A percentile compares a stretch with the other conserved stretches of the same genome.
phyloP scores from a whole-genome alignment of 2,113 vertebrate genomes.

The Prolemur simus region DNA sequence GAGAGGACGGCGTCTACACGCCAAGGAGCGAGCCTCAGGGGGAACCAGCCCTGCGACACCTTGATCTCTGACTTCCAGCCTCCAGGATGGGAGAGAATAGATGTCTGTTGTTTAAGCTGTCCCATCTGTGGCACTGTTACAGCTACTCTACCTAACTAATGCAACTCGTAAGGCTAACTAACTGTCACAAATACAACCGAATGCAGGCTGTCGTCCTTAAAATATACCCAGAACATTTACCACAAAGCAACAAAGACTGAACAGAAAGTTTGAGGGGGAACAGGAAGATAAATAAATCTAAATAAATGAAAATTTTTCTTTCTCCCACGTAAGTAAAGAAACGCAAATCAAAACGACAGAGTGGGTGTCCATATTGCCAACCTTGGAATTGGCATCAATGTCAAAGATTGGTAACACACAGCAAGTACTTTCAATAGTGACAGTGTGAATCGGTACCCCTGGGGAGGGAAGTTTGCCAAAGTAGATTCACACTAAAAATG shows the following conservation, averaged over 20 bases:
- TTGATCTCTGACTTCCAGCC: neutral
- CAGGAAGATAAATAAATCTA: neutral
- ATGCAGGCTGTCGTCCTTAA: neutral
- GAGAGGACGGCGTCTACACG: fast-evolving
- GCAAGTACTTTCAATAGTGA: neutral
- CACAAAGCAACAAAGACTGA: no score
- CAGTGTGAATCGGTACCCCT: no score
- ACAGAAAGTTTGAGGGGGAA: neutral
- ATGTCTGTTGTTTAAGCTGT: neutral
- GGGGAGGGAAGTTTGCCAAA: neutral
- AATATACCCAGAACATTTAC: neutral
- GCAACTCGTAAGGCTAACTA: neutral
- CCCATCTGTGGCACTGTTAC: no score
- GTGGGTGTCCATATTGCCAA: neutral
- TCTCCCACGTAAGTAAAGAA: neutral
- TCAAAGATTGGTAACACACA: neutral
- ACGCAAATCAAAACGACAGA: neutral
- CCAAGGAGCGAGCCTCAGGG: neutral
- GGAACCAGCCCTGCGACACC: neutral
- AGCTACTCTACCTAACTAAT: fast-evolving
- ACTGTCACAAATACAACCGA: fast-evolving
- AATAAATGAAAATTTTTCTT: neutral
- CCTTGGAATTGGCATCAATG: fast-evolving
- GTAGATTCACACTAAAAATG: neutral
- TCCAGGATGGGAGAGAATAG: neutral